Evolutionary conservation across 2,888 invertebrate species (phyloP), one percentile per base, ranked within the genome.

Genomic region (Linnaemya tessellans): DNA sequence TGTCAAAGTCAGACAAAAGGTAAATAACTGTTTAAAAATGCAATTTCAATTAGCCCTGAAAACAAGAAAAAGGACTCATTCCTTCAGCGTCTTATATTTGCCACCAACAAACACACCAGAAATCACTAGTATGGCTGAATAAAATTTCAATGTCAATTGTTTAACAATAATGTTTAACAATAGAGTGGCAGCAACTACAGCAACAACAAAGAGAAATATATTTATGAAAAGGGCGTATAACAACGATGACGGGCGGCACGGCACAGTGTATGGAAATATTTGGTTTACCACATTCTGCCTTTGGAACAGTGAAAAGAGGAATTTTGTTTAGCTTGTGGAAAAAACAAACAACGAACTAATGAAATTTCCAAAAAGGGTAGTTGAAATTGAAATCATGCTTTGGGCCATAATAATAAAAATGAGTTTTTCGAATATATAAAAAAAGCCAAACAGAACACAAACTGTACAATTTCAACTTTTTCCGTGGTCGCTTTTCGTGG

Each of bases 1-100:
- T 85, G 85, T 82, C 85, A 85, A 85, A 85, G 70, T 85, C 85
- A 85, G 85, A 82, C 85, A 85, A 80, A 87, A 85, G 70, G 84
- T 79, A 86, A 87, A 87, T 80, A 87, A 86, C 87, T 88, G 87
- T 83, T 88, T 86, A 83, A 88, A 88, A 88, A 88, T 88, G 87
- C 88, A 87, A 87, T 87, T 88, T 87, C 88, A 88, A 88, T 88
- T 87, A 87, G 84, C 80, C 84, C 83, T 79, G 84, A 84, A 84
- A 84, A 83, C 78, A 86, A 87, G 81, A 80, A 86, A 83, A 77
- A 68, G 13, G 60, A 35, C 60, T 60, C 80, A 68, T 30, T 64
- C 62, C 70, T 62, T 15, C 7, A 20, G 54, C 9, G 10, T 51
- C 38, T 49, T 68, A 54, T 46, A 11, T 62, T 70, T 13, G 8